Base-by-base conservation (phyloP, 2,797 vertebrate genomes). In the Emys orbicularis region DNA sequence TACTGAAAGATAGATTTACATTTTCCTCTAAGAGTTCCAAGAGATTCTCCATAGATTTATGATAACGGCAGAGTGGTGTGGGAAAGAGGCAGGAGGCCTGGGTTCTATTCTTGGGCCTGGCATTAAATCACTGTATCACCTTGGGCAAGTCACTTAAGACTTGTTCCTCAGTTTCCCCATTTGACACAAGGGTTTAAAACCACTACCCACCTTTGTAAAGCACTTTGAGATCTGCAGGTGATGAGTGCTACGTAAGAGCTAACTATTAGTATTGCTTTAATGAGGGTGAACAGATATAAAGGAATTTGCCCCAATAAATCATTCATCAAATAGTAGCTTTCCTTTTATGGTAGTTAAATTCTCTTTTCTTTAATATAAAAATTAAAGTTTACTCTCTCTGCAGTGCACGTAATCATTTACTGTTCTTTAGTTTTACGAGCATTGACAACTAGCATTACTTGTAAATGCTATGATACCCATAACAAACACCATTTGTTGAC, bases 71-170 rank as follows among this genome's bases (percentile, higher is more conserved):
- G 65, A 90, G 47, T 1, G 49, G 53, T 68, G 56, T 25, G 57
- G 47, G n/a, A 79, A 0, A 0, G 0, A 0, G 53, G 34, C 68
- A 68, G 29, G 83, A 4, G 9, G 29, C 2, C 2, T 47, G 31
- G 74, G 74, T 41, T 68, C n/a, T 44, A 47, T 47, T 76, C 41
- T 7, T 76, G 72, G 25, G 72, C 72, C 41, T 76, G 27, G 12
- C 41, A 76, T 76, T 68, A 47, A 76, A 76, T 76, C 72, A 77
- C 0, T 0, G 44, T 0, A 0, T 0, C 79, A 83, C 81, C 72
- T 80, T 6, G 15, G 83, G 76, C 68, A 13, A 61, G 12, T 52
- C 29, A 79, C 18, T n/a, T 52, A 34, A 52, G 49, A n/a, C 31
- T n/a, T n/a, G 77, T n/a, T 19, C 18, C 77, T 27, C 61, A 76